Evolutionary conservation across 1,140 invertebrate species (phyloP).

Genomic region (Drosophila nigromelanica): DNA sequence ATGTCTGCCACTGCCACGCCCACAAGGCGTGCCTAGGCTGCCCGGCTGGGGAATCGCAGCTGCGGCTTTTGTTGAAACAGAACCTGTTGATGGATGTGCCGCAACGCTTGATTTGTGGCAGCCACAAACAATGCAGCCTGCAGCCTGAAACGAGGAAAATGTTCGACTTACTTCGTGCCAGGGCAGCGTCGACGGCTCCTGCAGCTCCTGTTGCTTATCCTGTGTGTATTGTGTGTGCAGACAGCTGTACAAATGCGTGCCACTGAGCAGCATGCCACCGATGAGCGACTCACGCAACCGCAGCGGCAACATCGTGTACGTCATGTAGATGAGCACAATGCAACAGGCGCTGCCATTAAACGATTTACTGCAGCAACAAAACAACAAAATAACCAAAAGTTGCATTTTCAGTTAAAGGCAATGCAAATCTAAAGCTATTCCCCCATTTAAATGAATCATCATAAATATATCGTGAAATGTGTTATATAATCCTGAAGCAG

Average conservation of each 20-base stretch:
- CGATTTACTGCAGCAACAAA: slow-evolving; percentile 66
- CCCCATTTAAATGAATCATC: no score
- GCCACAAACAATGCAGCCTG: slow-evolving; percentile 21
- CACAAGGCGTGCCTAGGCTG: background rate
- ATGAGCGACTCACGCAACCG: slow-evolving; percentile 91
- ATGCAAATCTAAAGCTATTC: slow-evolving; percentile 2
- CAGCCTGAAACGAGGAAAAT: background rate
- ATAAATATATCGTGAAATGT: no score
- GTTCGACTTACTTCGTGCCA: slow-evolving; percentile 46
- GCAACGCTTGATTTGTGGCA: slow-evolving; percentile 38
- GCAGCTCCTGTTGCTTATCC: slow-evolving; percentile 6
- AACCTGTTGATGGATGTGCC: slow-evolving; percentile 40
- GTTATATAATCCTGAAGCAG: background rate
- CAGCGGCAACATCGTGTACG: slow-evolving; percentile 94
- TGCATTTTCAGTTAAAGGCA: slow-evolving; percentile 1
- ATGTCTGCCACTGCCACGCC: background rate
- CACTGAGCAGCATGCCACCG: slow-evolving; percentile 88
- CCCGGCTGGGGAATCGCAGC: background rate
- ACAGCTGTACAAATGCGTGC: slow-evolving; percentile 87
- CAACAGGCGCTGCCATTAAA: slow-evolving; percentile 82
- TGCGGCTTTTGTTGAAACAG: slow-evolving; percentile 15
- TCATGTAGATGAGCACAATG: slow-evolving; percentile 92
- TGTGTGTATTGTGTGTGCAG: slow-evolving; percentile 37
- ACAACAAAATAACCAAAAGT: slow-evolving; percentile 22
- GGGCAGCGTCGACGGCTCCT: slow-evolving; percentile 48